Base-by-base conservation (phyloP, 1,140 invertebrate species). In the Drepana arcuata region DNA sequence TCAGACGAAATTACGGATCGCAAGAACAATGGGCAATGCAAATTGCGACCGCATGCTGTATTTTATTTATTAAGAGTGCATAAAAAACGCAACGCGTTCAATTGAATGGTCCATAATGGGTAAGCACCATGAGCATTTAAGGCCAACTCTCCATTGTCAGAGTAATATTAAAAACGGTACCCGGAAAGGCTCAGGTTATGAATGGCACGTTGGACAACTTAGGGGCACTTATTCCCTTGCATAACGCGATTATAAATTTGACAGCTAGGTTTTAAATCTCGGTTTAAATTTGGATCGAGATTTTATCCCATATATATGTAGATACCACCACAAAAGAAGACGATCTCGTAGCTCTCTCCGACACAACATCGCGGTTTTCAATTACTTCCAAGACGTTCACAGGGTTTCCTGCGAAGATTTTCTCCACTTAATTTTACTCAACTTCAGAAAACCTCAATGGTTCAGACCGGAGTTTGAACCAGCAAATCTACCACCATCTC, bases 21-120 rank as follows among this genome's bases (percentile, higher is more conserved):
- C 48, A 27, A 48, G 55, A 62, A 75, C 74, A 79, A 79, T 79
- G 69, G 69, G 6, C 39, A 61, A 75, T 70, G 74, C 69, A 72
- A 75, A 75, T 79, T 65, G 54, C 44, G 55, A 48, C 50, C 52
- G 57, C 38, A 45, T 51, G 37, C 41, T 35, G 55, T 41, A 36
- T 58, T 67, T 69, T 67, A 70, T 70, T 73, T 64, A 66, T 66
- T 59, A 53, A 53, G 37, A 47, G 41, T 46, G 49, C 42, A 42
- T 55, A 77, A 70, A 69, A 71, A 69, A 65, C 51, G 45, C 50
- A 57, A 56, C 51, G 53, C 60, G 58, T 62, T 64, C 61, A 54
- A 73, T 64, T 72, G 52, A 64, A 62, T 57, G 46, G 47, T 56
- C 72, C 69, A 55, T 69, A 73, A 73, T 62, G 63, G 67, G 67